These are phyloP conservation scores for Rhinophrynus dorsalis DNA, from an alignment of 2,797 vertebrate genomes.

Conservation along the genomic window DNA sequence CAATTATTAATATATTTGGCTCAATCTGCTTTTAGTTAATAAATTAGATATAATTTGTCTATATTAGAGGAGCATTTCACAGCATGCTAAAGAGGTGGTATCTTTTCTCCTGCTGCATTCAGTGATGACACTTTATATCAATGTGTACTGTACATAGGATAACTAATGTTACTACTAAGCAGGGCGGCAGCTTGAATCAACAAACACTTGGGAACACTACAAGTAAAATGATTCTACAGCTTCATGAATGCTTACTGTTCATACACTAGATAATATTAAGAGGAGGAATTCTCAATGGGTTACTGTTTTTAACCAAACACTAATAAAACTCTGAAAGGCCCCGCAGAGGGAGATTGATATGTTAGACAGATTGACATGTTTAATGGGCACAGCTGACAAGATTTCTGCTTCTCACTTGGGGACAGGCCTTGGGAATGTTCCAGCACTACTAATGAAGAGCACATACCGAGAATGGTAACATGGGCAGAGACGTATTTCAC, in stretches of 20 bases:
- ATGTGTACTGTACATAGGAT: no score
- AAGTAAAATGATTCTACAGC: neutral
- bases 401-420: conserved; percentile 50
- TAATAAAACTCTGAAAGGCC: conserved; percentile 57
- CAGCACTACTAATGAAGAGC: conserved; percentile 55
- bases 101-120: no score
- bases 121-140: no score
- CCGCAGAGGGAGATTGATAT: conserved; percentile 59
- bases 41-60: no score
- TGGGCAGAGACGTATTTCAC: neutral
- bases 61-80: no score
- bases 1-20: no score
- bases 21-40: no score
- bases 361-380: conserved; percentile 54
- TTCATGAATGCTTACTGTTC: neutral
- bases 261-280: neutral
- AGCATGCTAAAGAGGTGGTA: no score
- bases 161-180: conserved; percentile 2
- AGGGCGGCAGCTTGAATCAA: neutral
- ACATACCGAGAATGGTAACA: conserved; percentile 24
- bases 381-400: conserved; percentile 61
- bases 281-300: conserved; percentile 10
- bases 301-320: conserved; percentile 52
- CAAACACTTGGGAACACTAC: neutral
- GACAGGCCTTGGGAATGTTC: conserved; percentile 57